These are phyloP conservation scores for Tamandua tetradactyla DNA, from an alignment of 2,797 vertebrate genomes.

Conservation along the genomic window DNA sequence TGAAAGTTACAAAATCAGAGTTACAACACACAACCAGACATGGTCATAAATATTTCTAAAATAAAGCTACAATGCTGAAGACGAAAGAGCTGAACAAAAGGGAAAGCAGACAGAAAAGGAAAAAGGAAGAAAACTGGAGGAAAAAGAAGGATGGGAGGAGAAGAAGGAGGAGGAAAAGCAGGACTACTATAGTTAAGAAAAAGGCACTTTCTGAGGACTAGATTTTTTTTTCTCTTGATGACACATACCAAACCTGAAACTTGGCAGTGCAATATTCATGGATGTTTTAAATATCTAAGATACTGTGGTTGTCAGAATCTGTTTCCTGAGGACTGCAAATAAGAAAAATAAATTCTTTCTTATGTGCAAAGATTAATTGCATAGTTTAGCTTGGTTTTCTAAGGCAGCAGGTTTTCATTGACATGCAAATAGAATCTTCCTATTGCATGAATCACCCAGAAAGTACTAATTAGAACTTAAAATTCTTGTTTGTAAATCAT, in stretches of 20 bases:
- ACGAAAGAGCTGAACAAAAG: background rate
- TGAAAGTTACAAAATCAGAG: constrained; percentile 6
- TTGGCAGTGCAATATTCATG: background rate
- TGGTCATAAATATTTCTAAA: background rate
- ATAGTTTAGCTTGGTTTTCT: constrained; percentile 65
- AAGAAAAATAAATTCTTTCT: constrained; percentile 53
- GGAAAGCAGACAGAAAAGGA: too few species aligned
- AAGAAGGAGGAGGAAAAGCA: background rate
- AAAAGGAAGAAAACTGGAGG: background rate
- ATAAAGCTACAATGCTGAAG: background rate
- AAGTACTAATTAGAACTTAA: constrained; percentile 80
- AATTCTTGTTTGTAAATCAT: constrained; percentile 76
- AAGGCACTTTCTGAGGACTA: background rate
- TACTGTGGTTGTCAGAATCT: constrained; percentile 32
- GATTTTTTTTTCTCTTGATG: background rate
- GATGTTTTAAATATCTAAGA: constrained; percentile 45
- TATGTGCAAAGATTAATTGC: constrained; percentile 50
- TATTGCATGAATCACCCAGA: constrained; percentile 68
- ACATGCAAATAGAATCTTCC: constrained; percentile 66
- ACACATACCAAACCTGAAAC: background rate
- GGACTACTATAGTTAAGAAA: background rate
- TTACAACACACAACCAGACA: background rate
- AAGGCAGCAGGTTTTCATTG: constrained; percentile 56
- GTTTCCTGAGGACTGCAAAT: constrained; percentile 44
- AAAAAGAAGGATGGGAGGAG: background rate